These are phyloP conservation scores for Drosophila limbata DNA, from an alignment of 2,888 invertebrate genomes.

Conservation along the genomic window DNA sequence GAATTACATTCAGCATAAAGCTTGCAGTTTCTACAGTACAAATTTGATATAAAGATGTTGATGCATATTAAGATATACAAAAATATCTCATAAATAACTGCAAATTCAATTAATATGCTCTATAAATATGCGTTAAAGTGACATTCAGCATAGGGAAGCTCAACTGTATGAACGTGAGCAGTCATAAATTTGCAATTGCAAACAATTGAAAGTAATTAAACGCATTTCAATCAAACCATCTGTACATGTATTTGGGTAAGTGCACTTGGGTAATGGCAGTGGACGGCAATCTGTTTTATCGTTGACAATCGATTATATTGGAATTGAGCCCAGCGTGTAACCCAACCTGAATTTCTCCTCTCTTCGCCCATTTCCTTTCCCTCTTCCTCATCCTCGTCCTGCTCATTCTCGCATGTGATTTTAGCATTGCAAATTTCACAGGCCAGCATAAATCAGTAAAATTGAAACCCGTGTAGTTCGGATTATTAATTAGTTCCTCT, in stretches of 20 bases:
- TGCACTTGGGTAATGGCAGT: slow-evolving; percentile 40
- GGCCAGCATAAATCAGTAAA: slow-evolving; percentile 49
- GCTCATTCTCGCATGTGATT: slow-evolving; percentile 4
- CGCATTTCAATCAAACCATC: slow-evolving; percentile 57
- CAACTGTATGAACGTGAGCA: not conserved
- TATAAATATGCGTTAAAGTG: not conserved
- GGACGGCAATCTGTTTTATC: slow-evolving; percentile 58
- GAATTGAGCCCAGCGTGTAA: slow-evolving; percentile 22
- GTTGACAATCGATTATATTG: slow-evolving; percentile 47
- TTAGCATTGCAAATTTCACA: slow-evolving; percentile 22
- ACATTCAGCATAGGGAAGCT: not conserved
- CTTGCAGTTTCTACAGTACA: not conserved
- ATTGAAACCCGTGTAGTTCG: slow-evolving; percentile 1
- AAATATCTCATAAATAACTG: not conserved
- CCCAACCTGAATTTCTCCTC: slow-evolving; percentile 1
- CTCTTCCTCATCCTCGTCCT: not conserved
- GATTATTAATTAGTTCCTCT: slow-evolving; percentile 30
- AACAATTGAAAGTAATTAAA: slow-evolving; percentile 76
- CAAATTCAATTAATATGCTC: not conserved
- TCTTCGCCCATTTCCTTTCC: not conserved
- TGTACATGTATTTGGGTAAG: slow-evolving; percentile 7
- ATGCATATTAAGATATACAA: not conserved
- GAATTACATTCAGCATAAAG: not conserved
- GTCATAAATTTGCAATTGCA: slow-evolving; percentile 45
- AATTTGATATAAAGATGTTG: not conserved